Conservation (phyloP, 1,140 invertebrate genomes). For the Drosophila arawakana region DNA sequence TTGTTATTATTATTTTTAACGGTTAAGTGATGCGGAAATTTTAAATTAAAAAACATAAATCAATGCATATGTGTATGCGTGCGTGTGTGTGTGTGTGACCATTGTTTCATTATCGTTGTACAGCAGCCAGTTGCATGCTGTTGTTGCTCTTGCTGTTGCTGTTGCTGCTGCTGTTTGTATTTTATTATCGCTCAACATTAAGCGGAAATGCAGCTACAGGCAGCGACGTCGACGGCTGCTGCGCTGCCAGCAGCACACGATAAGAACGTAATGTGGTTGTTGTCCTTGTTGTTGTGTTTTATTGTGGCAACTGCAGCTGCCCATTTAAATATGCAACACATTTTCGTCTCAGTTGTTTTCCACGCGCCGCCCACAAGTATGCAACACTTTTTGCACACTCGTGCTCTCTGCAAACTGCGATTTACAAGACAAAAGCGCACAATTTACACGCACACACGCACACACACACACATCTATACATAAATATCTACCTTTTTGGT, state of each 20-base stretch:
- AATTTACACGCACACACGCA: slow-evolving; percentile 35
- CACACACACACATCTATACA: slow-evolving; percentile 8
- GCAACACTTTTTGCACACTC: slow-evolving; percentile 54
- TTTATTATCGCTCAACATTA: slow-evolving; percentile 80
- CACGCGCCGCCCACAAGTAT: slow-evolving; percentile 64
- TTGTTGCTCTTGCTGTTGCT: slow-evolving; percentile 50
- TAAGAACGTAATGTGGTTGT: slow-evolving; percentile 45
- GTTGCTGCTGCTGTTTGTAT: slow-evolving; percentile 60
- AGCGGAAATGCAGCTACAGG: slow-evolving; percentile 75
- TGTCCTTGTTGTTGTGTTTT: slow-evolving; percentile 17
- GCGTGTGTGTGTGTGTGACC: slow-evolving; percentile 41
- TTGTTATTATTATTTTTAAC: slow-evolving; percentile 81
- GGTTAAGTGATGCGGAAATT: slow-evolving; percentile 84
- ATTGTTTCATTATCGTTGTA: slow-evolving; percentile 74
- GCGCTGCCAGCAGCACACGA: slow-evolving; percentile 38
- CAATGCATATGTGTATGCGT: slow-evolving; percentile 63
- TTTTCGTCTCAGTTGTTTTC: slow-evolving; percentile 38
- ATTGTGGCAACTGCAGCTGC: slow-evolving; percentile 37
- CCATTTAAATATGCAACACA: slow-evolving; percentile 37
- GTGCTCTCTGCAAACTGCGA: slow-evolving; percentile 19
- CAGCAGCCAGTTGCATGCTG: slow-evolving; percentile 37
- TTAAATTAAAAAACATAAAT: slow-evolving; percentile 85
- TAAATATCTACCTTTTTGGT: neutral
- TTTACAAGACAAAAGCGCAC: slow-evolving; percentile 48
- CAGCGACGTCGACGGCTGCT: slow-evolving; percentile 22